Evolutionary conservation across 2,113 vertebrate genomes (phyloP).

Genomic region (Labeo rohita): DNA sequence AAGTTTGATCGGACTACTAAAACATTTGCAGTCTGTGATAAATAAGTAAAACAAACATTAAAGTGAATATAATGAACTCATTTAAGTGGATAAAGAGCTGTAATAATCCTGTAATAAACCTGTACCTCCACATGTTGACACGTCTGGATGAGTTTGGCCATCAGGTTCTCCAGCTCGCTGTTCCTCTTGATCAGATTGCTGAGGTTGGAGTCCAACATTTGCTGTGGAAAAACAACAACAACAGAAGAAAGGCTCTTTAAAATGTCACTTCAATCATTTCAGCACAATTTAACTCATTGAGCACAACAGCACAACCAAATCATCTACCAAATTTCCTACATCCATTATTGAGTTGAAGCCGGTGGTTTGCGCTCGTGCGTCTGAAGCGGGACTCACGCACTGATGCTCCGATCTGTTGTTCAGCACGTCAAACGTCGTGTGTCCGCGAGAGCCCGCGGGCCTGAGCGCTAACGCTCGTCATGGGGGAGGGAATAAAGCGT

Average conservation of each 20-base stretch:
- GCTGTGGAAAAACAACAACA: slow-evolving; percentile 77
- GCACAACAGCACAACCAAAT: neutral
- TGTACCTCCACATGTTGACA: slow-evolving; percentile 96
- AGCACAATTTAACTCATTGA: neutral
- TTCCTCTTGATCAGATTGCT: slow-evolving; percentile 98
- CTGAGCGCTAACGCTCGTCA: neutral
- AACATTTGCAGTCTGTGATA: no score
- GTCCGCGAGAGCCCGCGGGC: neutral
- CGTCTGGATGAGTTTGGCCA: slow-evolving; percentile 97
- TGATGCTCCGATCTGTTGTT: neutral
- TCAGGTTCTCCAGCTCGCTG: slow-evolving; percentile 94
- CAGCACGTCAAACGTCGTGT: neutral
- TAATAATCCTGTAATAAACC: slow-evolving; percentile 57
- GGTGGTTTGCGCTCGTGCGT: neutral
- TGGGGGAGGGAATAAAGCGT: neutral
- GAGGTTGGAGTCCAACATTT: slow-evolving; percentile 95
- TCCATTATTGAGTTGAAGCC: slow-evolving; percentile 2
- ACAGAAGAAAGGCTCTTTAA: slow-evolving; percentile 52
- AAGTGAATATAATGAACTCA: no score
- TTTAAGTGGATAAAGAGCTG: no score
- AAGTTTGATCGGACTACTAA: no score
- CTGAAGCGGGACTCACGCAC: neutral
- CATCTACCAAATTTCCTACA: slow-evolving; percentile 8
- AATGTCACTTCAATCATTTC: neutral
- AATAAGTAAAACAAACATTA: no score